These are phyloP conservation scores for Athrips mouffetella DNA, from an alignment of 2,888 invertebrate genomes.

Conservation along the genomic window DNA sequence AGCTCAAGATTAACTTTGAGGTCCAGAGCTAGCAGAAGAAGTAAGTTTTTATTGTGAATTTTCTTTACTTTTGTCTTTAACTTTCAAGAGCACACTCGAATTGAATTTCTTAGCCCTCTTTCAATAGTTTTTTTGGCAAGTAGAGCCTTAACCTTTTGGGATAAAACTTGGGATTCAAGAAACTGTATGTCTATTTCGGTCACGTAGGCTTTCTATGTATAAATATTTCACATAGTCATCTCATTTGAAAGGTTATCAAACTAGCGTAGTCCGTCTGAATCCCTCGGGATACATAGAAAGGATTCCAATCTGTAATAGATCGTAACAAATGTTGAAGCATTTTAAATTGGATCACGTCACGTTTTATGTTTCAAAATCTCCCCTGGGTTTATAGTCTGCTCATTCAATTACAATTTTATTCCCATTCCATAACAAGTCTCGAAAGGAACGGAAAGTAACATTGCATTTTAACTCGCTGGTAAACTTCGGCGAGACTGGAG, in stretches of 20 bases:
- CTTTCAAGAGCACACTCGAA: not conserved
- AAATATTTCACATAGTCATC: constrained; percentile 10
- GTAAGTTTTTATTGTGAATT: not conserved
- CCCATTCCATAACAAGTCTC: constrained; percentile 1
- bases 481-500: no score
- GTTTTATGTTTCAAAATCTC: constrained; percentile 52
- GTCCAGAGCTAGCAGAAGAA: not conserved
- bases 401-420: constrained; percentile 30
- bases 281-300: constrained; percentile 53
- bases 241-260: constrained; percentile 33
- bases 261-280: constrained; percentile 37
- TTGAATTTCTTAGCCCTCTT: no score
- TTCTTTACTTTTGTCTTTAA: not conserved
- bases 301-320: constrained; percentile 66
- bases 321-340: constrained; percentile 64
- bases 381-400: constrained; percentile 44
- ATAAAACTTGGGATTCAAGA: not conserved
- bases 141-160: not conserved
- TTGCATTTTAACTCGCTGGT: not conserved
- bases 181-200: not conserved
- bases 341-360: constrained; percentile 61
- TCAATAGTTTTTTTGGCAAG: no score
- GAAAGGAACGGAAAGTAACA: not conserved
- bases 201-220: not conserved
- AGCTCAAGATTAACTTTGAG: no score